These are phyloP conservation scores for Octopus sinensis DNA, from an alignment of 1,140 invertebrate species.

Conservation along the genomic window DNA sequence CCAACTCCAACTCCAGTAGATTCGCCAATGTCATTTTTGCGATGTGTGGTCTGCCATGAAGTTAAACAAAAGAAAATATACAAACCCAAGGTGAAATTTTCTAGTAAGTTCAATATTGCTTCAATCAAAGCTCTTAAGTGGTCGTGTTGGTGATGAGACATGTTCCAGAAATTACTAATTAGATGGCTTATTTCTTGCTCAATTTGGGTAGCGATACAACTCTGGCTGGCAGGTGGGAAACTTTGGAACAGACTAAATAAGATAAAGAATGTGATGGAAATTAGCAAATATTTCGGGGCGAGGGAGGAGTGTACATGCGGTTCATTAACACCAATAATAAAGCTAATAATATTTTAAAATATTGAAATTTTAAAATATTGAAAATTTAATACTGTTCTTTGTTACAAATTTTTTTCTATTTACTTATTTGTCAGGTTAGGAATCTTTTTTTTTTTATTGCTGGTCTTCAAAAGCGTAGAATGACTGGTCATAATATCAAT, in stretches of 20 bases:
- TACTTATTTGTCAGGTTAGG: background rate
- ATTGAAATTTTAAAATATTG: background rate
- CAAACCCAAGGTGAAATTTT: constrained; percentile 33
- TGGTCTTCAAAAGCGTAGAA: background rate
- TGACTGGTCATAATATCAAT: background rate
- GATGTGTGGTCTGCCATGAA: background rate
- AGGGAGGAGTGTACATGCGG: background rate
- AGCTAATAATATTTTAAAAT: background rate
- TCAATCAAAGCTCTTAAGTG: constrained; percentile 27
- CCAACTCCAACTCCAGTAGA: too few relatives aligned
- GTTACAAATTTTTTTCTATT: background rate
- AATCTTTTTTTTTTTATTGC: background rate
- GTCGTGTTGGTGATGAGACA: background rate
- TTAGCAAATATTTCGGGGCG: background rate
- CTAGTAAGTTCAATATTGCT: constrained; percentile 25
- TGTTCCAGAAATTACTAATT: constrained; percentile 4
- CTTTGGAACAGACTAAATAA: constrained; percentile 29
- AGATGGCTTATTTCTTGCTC: background rate
- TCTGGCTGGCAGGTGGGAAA: constrained; percentile 15
- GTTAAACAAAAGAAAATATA: constrained; percentile 10
- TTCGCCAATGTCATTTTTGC: too few relatives aligned
- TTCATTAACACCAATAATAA: background rate
- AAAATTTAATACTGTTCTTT: background rate
- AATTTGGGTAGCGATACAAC: constrained; percentile 13
- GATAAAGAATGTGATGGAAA: background rate